Percentiles rank a stretch among this genome's conserved stretches.
Conservation (phyloP, 2,888 invertebrate genomes). For the Melanostoma mellinum region DNA sequence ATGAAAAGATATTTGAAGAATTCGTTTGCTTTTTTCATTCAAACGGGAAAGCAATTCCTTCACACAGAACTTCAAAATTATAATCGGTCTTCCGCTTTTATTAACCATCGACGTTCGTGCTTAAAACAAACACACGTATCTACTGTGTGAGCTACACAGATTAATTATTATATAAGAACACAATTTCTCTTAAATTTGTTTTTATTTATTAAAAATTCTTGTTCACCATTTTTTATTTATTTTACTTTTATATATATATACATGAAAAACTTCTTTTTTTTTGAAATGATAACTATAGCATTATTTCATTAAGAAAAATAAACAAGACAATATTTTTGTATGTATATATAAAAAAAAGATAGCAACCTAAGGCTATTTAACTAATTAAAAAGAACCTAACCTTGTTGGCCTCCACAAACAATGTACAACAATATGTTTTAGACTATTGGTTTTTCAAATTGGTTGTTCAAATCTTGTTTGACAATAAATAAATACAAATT, state of each 20-base stretch:
- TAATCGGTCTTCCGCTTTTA: too few relatives aligned
- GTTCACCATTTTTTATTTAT: conserved; percentile 42
- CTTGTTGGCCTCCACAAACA: conserved; percentile 3
- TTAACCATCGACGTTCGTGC: too few relatives aligned
- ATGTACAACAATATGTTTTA: conserved; percentile 19
- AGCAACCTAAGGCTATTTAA: conserved; percentile 59
- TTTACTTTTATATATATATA: conserved; percentile 47
- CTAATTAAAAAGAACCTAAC: conserved; percentile 29
- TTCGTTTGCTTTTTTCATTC: not conserved
- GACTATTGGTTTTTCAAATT: conserved; percentile 19
- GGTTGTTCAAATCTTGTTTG: conserved; percentile 12
- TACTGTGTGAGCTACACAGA: too few relatives aligned
- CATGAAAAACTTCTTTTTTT: conserved; percentile 22
- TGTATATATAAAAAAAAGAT: conserved; percentile 36
- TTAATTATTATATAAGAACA: too few relatives aligned
- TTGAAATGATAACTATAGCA: conserved; percentile 64
- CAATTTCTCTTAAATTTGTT: conserved; percentile 21
- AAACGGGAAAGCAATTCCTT: not conserved
- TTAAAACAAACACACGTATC: too few relatives aligned
- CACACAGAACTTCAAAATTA: too few relatives aligned
- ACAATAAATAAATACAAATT: conserved; percentile 8
- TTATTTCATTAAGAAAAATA: conserved; percentile 18
- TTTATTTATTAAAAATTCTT: conserved; percentile 61
- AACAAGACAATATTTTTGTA: conserved; percentile 41
- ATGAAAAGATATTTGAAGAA: not conserved